Percentiles rank a stretch among this genome's conserved stretches.
Evolutionary conservation across 2,113 vertebrate genomes (phyloP).

Genomic region (Gymnogyps californianus): DNA sequence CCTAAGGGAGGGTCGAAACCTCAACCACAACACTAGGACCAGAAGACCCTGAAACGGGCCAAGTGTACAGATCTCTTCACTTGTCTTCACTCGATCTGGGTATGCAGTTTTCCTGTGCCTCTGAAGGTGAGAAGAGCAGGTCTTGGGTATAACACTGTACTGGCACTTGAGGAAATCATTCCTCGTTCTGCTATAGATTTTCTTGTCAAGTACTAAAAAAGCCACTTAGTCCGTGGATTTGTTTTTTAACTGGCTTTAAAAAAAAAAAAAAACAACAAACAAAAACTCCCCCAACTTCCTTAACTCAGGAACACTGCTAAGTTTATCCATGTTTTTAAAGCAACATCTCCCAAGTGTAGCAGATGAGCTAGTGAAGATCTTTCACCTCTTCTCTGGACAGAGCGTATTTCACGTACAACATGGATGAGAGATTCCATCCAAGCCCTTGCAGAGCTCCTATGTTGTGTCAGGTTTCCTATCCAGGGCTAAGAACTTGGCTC

Average conservation of each 20-base stretch:
- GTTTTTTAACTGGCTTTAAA: neutral
- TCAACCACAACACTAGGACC: neutral
- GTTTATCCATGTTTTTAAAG: neutral
- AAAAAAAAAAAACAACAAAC: neutral
- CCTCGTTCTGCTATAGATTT: neutral
- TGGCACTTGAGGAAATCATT: neutral
- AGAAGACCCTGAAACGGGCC: neutral
- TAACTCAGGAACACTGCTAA: neutral
- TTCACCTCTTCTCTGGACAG: neutral
- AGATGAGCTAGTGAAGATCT: neutral
- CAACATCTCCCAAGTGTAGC: neutral
- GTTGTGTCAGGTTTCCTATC: neutral
- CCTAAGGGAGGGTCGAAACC: neutral
- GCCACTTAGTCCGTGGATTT: neutral
- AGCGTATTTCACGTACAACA: neutral
- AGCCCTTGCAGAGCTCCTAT: neutral
- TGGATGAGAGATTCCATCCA: neutral
- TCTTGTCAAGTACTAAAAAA: neutral
- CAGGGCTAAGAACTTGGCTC: neutral
- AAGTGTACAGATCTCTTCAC: neutral
- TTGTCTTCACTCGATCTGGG: neutral
- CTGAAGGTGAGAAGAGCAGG: neutral
- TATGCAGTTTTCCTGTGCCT: neutral
- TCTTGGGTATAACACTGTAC: neutral
- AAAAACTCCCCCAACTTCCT: neutral